Percentiles rank a stretch among this genome's conserved stretches.
Evolutionary conservation across 2,888 invertebrate species (phyloP).

Genomic region (Diploptera punctata): DNA sequence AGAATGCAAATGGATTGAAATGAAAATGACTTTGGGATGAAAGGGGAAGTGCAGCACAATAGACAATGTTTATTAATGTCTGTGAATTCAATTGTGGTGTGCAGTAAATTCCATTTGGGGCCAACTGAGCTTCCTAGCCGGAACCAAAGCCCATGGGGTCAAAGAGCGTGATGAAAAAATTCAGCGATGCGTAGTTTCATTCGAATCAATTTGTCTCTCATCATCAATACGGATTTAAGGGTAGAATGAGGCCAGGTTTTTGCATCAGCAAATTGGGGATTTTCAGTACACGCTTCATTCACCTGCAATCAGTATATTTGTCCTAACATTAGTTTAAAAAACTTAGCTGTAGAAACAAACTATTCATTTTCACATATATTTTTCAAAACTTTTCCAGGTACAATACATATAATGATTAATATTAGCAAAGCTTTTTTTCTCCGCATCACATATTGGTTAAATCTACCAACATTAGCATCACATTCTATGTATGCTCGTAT

Average conservation of each 20-base stretch:
- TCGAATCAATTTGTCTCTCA: background rate
- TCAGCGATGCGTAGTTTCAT: background rate
- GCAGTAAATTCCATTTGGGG: background rate
- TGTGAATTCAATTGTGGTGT: constrained; percentile 23
- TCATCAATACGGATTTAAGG: background rate
- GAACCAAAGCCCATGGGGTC: background rate
- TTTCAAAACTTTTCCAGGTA: no score
- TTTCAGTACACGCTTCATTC: no score
- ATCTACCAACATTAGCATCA: no score
- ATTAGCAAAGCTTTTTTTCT: no score
- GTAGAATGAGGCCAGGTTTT: background rate
- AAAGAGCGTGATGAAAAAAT: constrained; percentile 1
- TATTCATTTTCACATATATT: no score
- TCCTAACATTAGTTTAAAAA: no score
- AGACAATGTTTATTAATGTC: constrained; percentile 28
- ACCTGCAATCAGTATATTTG: no score
- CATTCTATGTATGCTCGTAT: no score
- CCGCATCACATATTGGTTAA: no score
- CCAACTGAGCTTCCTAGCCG: background rate
- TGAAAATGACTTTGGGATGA: constrained; percentile 16
- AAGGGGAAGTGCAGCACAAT: constrained; percentile 9
- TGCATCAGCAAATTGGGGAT: no score
- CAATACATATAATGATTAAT: no score
- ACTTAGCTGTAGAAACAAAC: no score
- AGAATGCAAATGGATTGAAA: constrained; percentile 21